Percentiles rank a stretch among this genome's conserved stretches.
These are phyloP conservation scores for Python bivittatus DNA, from an alignment of 2,113 vertebrate species.

Conservation along the genomic window DNA sequence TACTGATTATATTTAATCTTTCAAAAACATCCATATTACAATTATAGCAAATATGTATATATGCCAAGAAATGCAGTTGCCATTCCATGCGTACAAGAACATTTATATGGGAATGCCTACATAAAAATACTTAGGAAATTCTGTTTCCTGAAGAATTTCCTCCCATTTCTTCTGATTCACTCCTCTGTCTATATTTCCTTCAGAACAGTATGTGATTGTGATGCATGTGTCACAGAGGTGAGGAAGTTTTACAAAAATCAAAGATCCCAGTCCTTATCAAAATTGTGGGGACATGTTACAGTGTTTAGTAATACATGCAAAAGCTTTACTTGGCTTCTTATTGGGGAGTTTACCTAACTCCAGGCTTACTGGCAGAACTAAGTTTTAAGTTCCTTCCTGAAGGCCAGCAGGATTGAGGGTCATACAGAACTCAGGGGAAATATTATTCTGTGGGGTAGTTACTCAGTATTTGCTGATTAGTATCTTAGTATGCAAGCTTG, in stretches of 20 bases:
- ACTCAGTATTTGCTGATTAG: not conserved
- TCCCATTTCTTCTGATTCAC: no score
- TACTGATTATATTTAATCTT: not conserved
- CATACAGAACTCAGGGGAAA: no score
- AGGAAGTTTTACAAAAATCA: not conserved
- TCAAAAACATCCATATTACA: constrained; percentile 9
- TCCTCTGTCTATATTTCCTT: no score
- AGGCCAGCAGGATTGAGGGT: no score
- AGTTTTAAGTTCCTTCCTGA: no score
- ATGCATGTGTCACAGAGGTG: no score
- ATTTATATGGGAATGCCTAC: no score
- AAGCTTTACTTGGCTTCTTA: not conserved
- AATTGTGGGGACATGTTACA: not conserved
- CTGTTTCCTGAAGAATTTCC: no score
- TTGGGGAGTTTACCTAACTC: not conserved
- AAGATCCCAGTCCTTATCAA: not conserved
- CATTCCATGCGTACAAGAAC: not conserved
- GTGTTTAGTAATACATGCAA: no score
- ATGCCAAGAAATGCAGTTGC: not conserved
- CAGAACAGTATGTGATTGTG: no score
- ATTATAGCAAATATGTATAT: not conserved
- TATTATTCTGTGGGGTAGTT: not conserved
- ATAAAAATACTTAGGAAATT: no score
- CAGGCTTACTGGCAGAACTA: no score
- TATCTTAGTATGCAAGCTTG: not conserved